A percentile compares a stretch with the other conserved stretches of the same genome.
Evolutionary conservation across 2,113 vertebrate genomes (phyloP).

Genomic region (Melanocharis versteri): DNA sequence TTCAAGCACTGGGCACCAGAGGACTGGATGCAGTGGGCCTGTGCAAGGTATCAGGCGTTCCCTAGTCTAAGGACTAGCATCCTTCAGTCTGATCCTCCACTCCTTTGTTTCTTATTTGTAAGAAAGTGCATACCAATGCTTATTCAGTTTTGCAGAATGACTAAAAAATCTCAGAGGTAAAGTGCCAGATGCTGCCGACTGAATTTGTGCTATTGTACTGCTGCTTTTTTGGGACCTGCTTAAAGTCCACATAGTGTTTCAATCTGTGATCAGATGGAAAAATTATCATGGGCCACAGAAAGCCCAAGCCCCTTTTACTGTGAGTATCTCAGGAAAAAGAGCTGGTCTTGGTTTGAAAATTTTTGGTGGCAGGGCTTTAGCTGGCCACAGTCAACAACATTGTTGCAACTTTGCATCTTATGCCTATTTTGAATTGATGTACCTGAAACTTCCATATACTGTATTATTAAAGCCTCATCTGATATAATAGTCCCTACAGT

Average conservation of each 20-base stretch:
- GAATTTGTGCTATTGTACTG: not conserved
- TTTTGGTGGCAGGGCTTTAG: not conserved
- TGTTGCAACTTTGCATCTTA: not conserved
- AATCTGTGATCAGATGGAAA: not conserved
- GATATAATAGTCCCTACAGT: not conserved
- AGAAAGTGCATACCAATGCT: not conserved
- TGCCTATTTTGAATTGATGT: not conserved
- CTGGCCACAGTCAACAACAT: not conserved
- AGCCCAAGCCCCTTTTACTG: not conserved
- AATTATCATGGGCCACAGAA: not conserved
- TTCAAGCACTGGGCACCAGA: not conserved
- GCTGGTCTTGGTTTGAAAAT: not conserved
- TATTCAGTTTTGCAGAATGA: not conserved
- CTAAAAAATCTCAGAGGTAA: not conserved
- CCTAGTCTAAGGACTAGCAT: not conserved
- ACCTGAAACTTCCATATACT: not conserved
- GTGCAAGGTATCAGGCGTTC: not conserved
- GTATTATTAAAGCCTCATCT: not conserved
- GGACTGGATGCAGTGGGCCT: not conserved
- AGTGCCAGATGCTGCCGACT: not conserved
- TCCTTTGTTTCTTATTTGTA: not conserved
- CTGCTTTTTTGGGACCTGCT: not conserved
- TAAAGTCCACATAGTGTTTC: not conserved
- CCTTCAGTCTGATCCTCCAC: not conserved
- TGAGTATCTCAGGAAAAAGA: not conserved